Base-by-base conservation (phyloP, 2,113 vertebrate species). In the Uropsilus gracilis region DNA sequence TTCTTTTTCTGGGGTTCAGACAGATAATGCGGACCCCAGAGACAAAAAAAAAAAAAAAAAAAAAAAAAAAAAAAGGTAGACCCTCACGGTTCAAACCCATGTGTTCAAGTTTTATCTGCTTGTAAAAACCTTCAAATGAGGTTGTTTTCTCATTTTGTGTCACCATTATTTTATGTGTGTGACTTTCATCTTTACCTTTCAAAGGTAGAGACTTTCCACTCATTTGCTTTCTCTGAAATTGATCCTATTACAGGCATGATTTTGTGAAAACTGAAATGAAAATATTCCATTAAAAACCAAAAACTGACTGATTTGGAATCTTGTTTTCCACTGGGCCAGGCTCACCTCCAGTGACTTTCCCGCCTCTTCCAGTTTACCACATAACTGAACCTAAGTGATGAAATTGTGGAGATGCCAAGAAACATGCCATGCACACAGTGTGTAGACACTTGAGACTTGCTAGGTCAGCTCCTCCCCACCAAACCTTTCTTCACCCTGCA, bases 401-500 rank as follows among this genome's bases (percentile, higher is more conserved):
- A 3, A 73, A 55, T 44, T 82, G 22, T 24, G 75, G 68, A 48
- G 8, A 14, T 22, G 53, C 53, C 53, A 20, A 22, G 2, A 61
- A 37, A 37, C 10, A 16, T 64, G 42, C 32, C 53, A 66, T 95
- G 82, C 39, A 42, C 86, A 92, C 92, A 59, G 92, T 75, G 95
- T 32, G 10, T 83, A 44, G 16, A 88, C 71, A 86, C 5, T 37
- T 37, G 91, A 96, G 87, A 96, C 96, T 93, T 97, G 68, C 96
- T 95, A 96, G 88, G 96, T 82, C 81, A 95, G n/a, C n/a, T n/a
- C n/a, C n/a, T n/a, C n/a, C n/a, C n/a, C n/a, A 87, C 96, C 78
- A 85, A 91, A 69, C 95, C 28, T 57, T 73, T 97, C 96, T 95
- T 97, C 90, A 97, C 97, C 96, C 88, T 95, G 64, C 97, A 95